These are phyloP conservation scores for Salticus scenicus DNA, from an alignment of 2,888 invertebrate species.

Conservation along the genomic window DNA sequence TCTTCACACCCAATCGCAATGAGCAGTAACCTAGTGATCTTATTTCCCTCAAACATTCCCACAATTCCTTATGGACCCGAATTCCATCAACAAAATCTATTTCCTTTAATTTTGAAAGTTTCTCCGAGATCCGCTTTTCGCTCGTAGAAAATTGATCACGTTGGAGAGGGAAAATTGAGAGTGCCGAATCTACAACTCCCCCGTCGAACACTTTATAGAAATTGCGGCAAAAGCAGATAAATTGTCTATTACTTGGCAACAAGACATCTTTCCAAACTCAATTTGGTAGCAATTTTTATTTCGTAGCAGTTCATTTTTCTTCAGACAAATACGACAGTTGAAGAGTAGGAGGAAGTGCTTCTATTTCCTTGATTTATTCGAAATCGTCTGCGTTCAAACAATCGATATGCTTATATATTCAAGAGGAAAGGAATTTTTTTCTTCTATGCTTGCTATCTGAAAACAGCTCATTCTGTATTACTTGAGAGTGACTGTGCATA, in stretches of 20 bases:
- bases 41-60: background rate
- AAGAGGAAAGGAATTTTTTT: too few species aligned
- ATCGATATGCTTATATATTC: too few species aligned
- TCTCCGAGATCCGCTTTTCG: background rate
- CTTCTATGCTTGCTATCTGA: too few species aligned
- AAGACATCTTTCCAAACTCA: background rate
- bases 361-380: background rate
- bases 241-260: background rate
- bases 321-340: background rate
- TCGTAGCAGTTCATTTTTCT: background rate
- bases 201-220: background rate
- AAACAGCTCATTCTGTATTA: too few species aligned
- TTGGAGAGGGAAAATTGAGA: background rate
- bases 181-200: background rate
- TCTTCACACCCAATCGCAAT: background rate
- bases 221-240: slow-evolving; percentile 5
- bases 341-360: background rate
- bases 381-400: background rate
- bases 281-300: background rate
- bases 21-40: background rate
- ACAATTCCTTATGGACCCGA: background rate
- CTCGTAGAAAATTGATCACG: background rate
- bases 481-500: too few species aligned
- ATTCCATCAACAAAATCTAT: background rate
- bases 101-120: background rate